These are phyloP conservation scores for Pinna nobilis DNA, from an alignment of 1,140 invertebrate genomes.

Conservation along the genomic window DNA sequence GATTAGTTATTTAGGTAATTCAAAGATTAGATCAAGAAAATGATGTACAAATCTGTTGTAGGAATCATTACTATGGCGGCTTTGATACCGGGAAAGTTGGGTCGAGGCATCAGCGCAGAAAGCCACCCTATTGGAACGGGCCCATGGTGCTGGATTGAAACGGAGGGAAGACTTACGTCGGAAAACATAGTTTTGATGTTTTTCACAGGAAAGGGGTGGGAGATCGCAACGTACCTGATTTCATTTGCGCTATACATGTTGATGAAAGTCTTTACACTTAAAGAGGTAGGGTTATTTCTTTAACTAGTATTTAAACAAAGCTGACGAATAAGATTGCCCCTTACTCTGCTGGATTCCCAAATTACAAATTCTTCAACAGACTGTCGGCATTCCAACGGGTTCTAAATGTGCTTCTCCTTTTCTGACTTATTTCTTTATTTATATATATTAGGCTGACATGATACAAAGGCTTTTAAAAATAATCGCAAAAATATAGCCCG, in stretches of 20 bases:
- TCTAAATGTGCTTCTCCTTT: too few species aligned
- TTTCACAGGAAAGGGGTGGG: background rate
- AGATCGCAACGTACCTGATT: background rate
- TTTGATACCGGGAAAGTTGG: background rate
- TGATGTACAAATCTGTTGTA: background rate
- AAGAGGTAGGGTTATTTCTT: background rate
- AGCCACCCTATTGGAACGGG: background rate
- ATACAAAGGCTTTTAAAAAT: background rate
- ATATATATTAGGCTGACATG: too few species aligned
- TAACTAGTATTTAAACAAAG: background rate
- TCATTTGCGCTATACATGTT: background rate
- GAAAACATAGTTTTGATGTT: background rate
- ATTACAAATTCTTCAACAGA: too few species aligned
- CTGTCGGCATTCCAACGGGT: too few species aligned
- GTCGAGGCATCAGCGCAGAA: too few species aligned
- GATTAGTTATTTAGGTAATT: background rate
- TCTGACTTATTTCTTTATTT: too few species aligned
- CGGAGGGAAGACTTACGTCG: too few species aligned
- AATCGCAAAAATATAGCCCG: too few species aligned
- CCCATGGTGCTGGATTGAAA: slow-evolving; percentile 5
- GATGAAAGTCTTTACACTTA: background rate
- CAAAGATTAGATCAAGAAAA: too few species aligned
- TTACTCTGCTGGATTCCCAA: too few species aligned
- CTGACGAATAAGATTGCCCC: too few species aligned
- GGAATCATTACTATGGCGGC: background rate